Base-by-base conservation (phyloP, 2,113 vertebrate genomes). In the Chaetodon auriga region DNA sequence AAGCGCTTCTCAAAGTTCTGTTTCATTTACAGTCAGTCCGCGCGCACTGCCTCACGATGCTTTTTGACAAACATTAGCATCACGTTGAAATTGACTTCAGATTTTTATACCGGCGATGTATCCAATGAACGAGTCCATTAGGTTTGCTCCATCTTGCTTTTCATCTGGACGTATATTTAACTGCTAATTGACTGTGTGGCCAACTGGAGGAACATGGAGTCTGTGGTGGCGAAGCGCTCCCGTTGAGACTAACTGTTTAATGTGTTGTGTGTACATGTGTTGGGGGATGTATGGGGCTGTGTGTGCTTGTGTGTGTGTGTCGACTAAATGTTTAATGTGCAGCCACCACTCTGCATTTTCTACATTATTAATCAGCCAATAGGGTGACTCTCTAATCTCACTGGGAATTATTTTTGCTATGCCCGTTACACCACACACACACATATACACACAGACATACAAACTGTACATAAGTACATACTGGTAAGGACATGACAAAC, bases 351-450 rank as follows among this genome's bases (percentile, higher is more conserved):
- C 74, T 87, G 45, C 53, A 83, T 85, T 87, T 87, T 80, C 72
- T 81, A 85, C 82, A 90, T 87, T 87, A 89, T 89, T 83, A 81
- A 91, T 89, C 79, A 89, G 77, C 69, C 80, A 87, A 81, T 83
- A 81, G 76, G 57, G 63, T 78, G 74, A 53, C 18, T 70, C 48
- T 25, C 1, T 80, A 48, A 82, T 80, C 71, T 82, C 64, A 79
- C 16, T 71, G 63, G 78, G 78, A 65, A 68, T 84, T 58, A 77
- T 74, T 23, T n/a, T 65, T 43, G 2, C 62, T 51, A 45, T 78
- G 54, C 63, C 9, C 49, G 73, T 49, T 78, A 25, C 49, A 66
- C 35, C 16, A 30, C 3, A 61, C 38, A 46, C 43, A 43, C 25
- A 65, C 48, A 63, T 45, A 18, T 35, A 72, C 25, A 54, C 23